A percentile compares a stretch with the other conserved stretches of the same genome.
These are phyloP conservation scores for Nilaparvata lugens DNA, from an alignment of 1,140 invertebrate species.

Conservation along the genomic window DNA sequence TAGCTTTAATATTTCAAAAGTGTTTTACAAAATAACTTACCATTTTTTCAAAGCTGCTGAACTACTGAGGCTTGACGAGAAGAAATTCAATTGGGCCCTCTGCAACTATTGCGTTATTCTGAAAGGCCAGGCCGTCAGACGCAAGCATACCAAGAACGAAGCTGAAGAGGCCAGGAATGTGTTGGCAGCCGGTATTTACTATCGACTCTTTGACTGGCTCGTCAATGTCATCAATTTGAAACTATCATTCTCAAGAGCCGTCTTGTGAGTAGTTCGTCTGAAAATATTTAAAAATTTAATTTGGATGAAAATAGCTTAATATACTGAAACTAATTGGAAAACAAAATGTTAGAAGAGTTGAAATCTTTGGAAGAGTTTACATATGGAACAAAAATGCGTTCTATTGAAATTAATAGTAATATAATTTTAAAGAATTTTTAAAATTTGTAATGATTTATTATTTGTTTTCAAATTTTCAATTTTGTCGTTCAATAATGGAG, in stretches of 20 bases:
- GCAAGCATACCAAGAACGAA: constrained; percentile 63
- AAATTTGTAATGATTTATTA: no score
- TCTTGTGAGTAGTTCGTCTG: constrained; percentile 57
- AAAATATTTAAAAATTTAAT: neutral
- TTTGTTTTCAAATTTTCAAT: no score
- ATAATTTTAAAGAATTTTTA: no score
- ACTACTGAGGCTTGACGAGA: constrained; percentile 64
- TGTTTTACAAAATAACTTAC: no score
- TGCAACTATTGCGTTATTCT: constrained; percentile 78
- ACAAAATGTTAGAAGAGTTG: neutral
- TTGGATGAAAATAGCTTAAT: neutral
- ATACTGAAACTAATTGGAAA: neutral
- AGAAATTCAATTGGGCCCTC: constrained; percentile 75
- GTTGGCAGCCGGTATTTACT: constrained; percentile 65
- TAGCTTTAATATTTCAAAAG: no score
- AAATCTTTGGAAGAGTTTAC: no score
- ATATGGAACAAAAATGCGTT: no score
- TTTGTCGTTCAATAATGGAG: no score
- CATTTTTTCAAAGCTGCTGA: constrained; percentile 49
- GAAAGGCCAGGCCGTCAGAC: constrained; percentile 64
- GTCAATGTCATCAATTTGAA: constrained; percentile 76
- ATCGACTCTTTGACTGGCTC: constrained; percentile 79
- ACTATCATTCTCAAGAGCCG: constrained; percentile 61
- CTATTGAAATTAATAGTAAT: no score
- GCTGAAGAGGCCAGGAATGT: constrained; percentile 67